Base-by-base conservation (phyloP, 2,797 vertebrate species). In the Schizopygopsis malacanthus region DNA sequence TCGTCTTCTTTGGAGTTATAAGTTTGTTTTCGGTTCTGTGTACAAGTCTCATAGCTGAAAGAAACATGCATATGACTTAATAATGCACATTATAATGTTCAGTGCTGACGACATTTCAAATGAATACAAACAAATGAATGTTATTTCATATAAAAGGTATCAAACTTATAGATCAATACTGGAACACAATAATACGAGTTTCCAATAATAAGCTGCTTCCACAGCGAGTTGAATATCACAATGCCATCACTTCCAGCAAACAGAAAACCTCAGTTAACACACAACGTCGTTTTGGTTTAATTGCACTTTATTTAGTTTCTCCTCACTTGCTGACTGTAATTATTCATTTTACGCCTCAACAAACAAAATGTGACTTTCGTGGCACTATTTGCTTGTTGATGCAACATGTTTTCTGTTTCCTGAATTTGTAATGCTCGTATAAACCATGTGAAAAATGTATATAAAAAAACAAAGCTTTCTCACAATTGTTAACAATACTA, bases 41-140 rank as follows among this genome's bases (percentile, higher is more conserved):
- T 98, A 97, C 97, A 98, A 96, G 96, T 97, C 94, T 95, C 95
- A 97, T 96, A 93, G 96, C 97, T 97, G 96, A 75, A 25, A 63
- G 56, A 86, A 82, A 97, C 97, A 99, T 98, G 97, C 98, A 97
- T 95, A 95, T 96, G 96, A 97, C 92, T 89, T 96, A 95, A 92
- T 96, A 96, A 99, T 97, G 97, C 96, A 98, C 97, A 96, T 96
- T 95, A 95, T 93, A 97, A 92, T 97, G 96, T 98, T 98, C 97
- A 98, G 97, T 97, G 98, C 97, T 96, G 96, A 96, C 95, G 96
- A 98, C 96, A 95, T 95, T 96, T 97, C 95, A 99, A 99, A 99
- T 99, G 98, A 99, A 99, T 99, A 99, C 96, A 96, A 97, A 97
- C 96, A 91, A 95, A 97, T 94, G 95, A 93, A 96, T 96, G 94